Conservation (phyloP, 2,888 invertebrate genomes). For the Dryomyza anilis region DNA sequence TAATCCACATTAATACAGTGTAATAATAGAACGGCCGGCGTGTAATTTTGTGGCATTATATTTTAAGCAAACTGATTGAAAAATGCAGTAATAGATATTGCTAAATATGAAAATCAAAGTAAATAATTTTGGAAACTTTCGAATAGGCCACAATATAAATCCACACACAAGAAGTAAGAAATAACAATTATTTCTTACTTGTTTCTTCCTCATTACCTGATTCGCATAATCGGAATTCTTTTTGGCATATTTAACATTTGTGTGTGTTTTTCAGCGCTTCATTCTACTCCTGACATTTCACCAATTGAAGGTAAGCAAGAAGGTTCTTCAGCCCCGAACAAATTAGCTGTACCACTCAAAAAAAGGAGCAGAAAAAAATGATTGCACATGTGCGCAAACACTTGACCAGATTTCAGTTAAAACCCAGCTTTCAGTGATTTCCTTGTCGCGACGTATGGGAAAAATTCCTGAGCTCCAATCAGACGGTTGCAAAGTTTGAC, state of each 20-base stretch:
- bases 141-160: too few relatives aligned
- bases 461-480: conserved; percentile 23
- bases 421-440: background rate
- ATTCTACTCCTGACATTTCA: background rate
- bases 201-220: conserved; percentile 31
- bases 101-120: too few relatives aligned
- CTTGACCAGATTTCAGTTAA: too few relatives aligned
- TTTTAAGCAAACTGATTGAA: background rate
- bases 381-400: background rate
- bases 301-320: background rate
- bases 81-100: background rate
- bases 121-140: too few relatives aligned
- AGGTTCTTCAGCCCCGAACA: background rate
- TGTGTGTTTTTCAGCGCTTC: too few relatives aligned
- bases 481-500: conserved; percentile 10
- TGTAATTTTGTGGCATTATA: too few relatives aligned
- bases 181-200: conserved; percentile 1
- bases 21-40: conserved; percentile 1
- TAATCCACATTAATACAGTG: background rate
- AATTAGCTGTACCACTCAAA: too few relatives aligned
- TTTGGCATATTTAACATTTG: conserved; percentile 29
- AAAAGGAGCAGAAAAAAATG: conserved; percentile 1
- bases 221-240: conserved; percentile 37
- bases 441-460: conserved; percentile 6
- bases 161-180: conserved; percentile 14